phyloP scores from a whole-genome alignment of 2,888 invertebrate species.

The Leptodirus hochenwartii region DNA sequence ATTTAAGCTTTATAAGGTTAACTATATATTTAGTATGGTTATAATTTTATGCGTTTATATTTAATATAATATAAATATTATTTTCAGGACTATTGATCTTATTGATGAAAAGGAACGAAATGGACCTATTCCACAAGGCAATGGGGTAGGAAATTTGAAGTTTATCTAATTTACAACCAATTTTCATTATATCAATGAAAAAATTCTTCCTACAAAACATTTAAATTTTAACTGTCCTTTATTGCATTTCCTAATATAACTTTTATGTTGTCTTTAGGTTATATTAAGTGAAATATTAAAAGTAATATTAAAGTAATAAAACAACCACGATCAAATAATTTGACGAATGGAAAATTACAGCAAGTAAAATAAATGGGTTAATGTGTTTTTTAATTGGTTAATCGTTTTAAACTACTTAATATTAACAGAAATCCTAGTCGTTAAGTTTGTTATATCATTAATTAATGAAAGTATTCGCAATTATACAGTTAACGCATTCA shows the following conservation, averaged over 20 bases:
- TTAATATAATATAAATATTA: too few species aligned
- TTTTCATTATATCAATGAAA: neutral
- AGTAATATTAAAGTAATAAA: neutral
- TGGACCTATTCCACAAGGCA: slow-evolving; percentile 30
- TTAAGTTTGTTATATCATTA: too few species aligned
- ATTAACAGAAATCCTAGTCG: too few species aligned
- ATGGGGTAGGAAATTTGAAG: slow-evolving; percentile 31
- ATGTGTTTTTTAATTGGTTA: too few species aligned
- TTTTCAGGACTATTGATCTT: slow-evolving; percentile 33
- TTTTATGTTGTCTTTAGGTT: slow-evolving; percentile 1
- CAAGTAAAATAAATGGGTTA: too few species aligned
- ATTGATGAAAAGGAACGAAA: slow-evolving; percentile 28
- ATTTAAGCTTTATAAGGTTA: too few species aligned
- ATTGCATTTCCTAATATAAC: slow-evolving; percentile 1
- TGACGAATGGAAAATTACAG: too few species aligned
- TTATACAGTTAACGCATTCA: too few species aligned
- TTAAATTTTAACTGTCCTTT: neutral
- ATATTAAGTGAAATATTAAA: neutral
- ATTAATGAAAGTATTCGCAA: too few species aligned
- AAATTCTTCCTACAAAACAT: slow-evolving; percentile 1
- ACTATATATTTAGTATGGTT: too few species aligned
- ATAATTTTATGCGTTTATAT: too few species aligned
- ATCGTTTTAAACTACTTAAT: too few species aligned
- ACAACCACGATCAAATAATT: neutral
- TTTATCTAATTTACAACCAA: slow-evolving; percentile 1